phyloP scores from a whole-genome alignment of 2,888 invertebrate genomes.

The Mechanitis mazaeus region DNA sequence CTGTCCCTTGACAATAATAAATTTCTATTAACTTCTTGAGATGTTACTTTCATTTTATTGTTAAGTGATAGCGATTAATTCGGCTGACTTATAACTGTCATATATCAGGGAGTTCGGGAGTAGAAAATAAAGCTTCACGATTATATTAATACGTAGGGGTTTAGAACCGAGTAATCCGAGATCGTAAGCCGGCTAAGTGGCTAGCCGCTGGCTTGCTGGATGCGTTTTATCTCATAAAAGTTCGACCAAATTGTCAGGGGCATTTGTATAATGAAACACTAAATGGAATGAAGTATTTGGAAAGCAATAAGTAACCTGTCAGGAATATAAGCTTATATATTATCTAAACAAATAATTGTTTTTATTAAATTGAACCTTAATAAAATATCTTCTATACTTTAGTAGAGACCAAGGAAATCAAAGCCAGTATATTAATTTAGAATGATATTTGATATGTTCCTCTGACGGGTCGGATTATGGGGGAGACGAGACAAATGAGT shows the following conservation, averaged over 20 bases:
- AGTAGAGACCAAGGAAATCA: no score
- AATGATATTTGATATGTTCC: slow-evolving; percentile 71
- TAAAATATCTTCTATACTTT: slow-evolving; percentile 34
- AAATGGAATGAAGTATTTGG: no score
- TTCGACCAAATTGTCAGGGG: not conserved
- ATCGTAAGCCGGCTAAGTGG: slow-evolving; percentile 64
- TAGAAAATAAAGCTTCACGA: slow-evolving; percentile 73
- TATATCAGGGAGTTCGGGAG: slow-evolving; percentile 62
- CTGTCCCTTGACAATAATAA: slow-evolving; percentile 58
- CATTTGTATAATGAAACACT: slow-evolving; percentile 3
- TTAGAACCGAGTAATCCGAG: slow-evolving; percentile 57
- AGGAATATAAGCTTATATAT: not conserved
- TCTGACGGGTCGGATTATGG: slow-evolving; percentile 50
- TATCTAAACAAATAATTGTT: not conserved
- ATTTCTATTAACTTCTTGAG: slow-evolving; percentile 72
- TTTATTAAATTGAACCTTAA: slow-evolving; percentile 11
- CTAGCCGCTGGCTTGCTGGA: slow-evolving; percentile 30
- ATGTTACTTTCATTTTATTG: slow-evolving; percentile 72
- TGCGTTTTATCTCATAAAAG: slow-evolving; percentile 24
- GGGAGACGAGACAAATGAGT: slow-evolving; percentile 66
- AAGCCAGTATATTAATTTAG: slow-evolving; percentile 57
- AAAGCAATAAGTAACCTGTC: not conserved
- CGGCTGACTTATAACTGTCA: slow-evolving; percentile 75
- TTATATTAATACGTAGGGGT: slow-evolving; percentile 71
- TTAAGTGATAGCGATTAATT: slow-evolving; percentile 75